These are phyloP conservation scores for Periparus ater DNA, from an alignment of 2,797 vertebrate genomes.

Conservation along the genomic window DNA sequence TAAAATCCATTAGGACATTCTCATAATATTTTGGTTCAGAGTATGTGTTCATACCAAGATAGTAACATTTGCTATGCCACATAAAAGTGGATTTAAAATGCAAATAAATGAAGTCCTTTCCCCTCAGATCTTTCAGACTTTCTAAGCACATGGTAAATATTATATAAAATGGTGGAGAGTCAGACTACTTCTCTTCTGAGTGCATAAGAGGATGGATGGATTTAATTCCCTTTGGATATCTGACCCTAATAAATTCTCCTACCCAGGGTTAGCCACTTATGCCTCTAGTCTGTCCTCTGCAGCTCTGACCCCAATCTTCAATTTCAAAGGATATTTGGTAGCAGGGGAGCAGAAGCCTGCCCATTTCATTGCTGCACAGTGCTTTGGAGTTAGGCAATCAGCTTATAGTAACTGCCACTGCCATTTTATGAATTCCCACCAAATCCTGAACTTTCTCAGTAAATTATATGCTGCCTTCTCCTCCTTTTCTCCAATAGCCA, in stretches of 20 bases:
- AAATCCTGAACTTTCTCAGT: slow-evolving; percentile 9
- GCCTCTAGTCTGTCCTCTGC: not conserved
- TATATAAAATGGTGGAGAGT: not conserved
- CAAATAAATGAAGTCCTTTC: slow-evolving; percentile 11
- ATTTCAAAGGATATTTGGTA: slow-evolving; percentile 22
- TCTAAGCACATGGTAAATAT: not conserved
- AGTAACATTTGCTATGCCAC: not conserved
- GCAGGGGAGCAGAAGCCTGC: not conserved
- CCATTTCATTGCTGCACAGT: not conserved
- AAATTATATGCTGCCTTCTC: not conserved
- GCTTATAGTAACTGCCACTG: not conserved
- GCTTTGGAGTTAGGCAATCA: slow-evolving; percentile 19
- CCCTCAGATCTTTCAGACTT: not conserved
- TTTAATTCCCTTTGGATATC: slow-evolving; percentile 29
- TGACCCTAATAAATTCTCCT: slow-evolving; percentile 4
- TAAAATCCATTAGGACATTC: not conserved
- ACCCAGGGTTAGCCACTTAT: not conserved
- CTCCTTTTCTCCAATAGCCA: not conserved
- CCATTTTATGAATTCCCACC: not conserved
- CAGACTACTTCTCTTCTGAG: not conserved
- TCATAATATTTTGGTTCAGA: not conserved
- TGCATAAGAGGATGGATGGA: slow-evolving; percentile 20
- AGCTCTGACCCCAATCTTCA: slow-evolving; percentile 2
- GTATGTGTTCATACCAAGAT: not conserved
- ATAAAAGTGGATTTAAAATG: slow-evolving; percentile 34